phyloP scores from a whole-genome alignment of 92 coral and sea anemone genomes.

The Desmophyllum pertusum region DNA sequence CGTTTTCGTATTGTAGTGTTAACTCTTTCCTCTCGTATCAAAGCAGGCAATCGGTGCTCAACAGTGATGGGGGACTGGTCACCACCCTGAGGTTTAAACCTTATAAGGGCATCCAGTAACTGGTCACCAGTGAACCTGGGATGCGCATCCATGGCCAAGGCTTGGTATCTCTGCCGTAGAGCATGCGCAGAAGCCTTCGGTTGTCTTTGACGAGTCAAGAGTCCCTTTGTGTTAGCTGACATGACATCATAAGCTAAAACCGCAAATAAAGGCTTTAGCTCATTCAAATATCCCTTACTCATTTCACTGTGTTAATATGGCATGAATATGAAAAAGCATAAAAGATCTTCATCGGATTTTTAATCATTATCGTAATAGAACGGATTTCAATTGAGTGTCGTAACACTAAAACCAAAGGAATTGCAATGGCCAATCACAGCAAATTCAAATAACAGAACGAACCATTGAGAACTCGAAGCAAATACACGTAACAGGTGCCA shows the following conservation, averaged over 20 bases:
- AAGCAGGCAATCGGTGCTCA: constrained; percentile 49
- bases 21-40: constrained; percentile 73
- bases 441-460: too few species aligned
- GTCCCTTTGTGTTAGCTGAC: constrained; percentile 84
- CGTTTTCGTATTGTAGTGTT: constrained; percentile 64
- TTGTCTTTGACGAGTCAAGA: constrained; percentile 84
- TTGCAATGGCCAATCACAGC: too few species aligned
- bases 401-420: too few species aligned
- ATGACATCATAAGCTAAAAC: constrained; percentile 63
- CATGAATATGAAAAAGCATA: too few species aligned
- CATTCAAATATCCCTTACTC: too few species aligned
- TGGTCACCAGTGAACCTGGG: constrained; percentile 86
- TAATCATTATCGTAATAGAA: background rate
- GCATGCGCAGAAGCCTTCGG: constrained; percentile 88
- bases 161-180: constrained; percentile 75
- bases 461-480: too few species aligned
- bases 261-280: background rate
- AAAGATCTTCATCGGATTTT: background rate
- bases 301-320: background rate
- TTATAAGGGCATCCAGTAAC: constrained; percentile 70
- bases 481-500: too few species aligned
- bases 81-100: constrained; percentile 38
- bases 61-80: constrained; percentile 29
- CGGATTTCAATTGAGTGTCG: too few species aligned
- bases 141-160: constrained; percentile 57